Conservation (phyloP, 2,888 invertebrate species). For the Cephus runcator region DNA sequence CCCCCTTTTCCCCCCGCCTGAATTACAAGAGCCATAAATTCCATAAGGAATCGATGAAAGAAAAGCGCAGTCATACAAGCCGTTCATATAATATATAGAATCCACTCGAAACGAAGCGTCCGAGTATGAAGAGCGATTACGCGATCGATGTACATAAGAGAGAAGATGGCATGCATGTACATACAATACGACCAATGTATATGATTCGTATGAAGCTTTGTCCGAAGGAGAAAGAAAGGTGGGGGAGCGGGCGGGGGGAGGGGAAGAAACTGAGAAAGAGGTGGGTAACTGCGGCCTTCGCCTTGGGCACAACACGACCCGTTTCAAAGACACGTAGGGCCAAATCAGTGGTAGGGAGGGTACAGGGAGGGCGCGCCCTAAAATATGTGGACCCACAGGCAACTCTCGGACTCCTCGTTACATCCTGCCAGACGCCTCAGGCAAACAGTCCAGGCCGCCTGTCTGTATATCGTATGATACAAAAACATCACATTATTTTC, state of each 20-base stretch:
- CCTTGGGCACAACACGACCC: conserved; percentile 57
- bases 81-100: not conserved
- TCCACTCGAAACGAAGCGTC: not conserved
- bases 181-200: not conserved
- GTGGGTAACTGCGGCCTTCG: conserved; percentile 22
- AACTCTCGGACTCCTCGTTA: conserved; percentile 62
- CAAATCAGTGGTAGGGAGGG: conserved; percentile 23
- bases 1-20: not conserved
- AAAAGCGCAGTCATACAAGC: not conserved
- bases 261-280: conserved; percentile 13
- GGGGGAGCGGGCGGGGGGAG: not conserved
- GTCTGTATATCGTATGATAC: conserved; percentile 61
- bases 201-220: conserved; percentile 4
- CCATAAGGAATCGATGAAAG: not conserved
- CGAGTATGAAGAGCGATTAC: not conserved
- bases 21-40: not conserved
- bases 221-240: not conserved
- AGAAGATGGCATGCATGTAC: conserved; percentile 15
- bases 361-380: conserved; percentile 53
- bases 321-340: conserved; percentile 60
- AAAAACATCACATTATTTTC: conserved; percentile 63
- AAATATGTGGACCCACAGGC: conserved; percentile 62
- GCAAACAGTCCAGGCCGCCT: conserved; percentile 43
- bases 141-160: conserved; percentile 6
- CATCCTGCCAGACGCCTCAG: conserved; percentile 50